Conservation (phyloP, 2,888 invertebrate genomes). For the Lottia gigantea region DNA sequence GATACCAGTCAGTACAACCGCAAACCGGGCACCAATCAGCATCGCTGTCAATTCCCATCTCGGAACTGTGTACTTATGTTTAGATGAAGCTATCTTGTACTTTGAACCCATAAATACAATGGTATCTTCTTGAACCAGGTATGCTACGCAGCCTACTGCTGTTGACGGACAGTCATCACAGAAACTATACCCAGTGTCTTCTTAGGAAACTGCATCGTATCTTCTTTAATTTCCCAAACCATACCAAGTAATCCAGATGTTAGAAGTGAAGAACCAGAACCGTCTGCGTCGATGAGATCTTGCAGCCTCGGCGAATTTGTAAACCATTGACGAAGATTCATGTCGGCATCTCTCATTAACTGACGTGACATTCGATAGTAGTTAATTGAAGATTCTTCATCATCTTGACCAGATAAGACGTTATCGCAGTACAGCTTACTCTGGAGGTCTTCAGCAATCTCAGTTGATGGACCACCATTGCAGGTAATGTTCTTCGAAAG, state of each 20-base stretch:
- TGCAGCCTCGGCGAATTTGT: not conserved
- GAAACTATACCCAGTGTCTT: not conserved
- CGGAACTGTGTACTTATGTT: not conserved
- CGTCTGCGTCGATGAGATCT: not conserved
- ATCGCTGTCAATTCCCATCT: not conserved
- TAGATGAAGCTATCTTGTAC: not conserved
- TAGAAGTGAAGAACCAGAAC: not conserved
- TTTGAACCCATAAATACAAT: not conserved
- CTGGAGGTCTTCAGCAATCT: not conserved
- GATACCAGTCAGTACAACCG: not conserved
- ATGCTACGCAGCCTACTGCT: not conserved
- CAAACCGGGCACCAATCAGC: not conserved
- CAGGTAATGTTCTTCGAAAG: not conserved
- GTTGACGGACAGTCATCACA: not conserved
- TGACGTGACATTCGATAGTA: not conserved
- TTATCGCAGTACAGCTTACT: not conserved
- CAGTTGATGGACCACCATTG: not conserved
- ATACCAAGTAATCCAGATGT: not conserved
- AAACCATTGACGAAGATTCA: not conserved
- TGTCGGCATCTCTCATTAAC: not conserved
- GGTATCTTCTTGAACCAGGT: not conserved
- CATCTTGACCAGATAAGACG: not conserved
- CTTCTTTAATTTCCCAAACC: not conserved
- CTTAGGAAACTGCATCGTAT: not conserved
- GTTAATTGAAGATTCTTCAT: not conserved